A percentile compares a stretch with the other conserved stretches of the same genome.
Evolutionary conservation across 2,888 invertebrate genomes (phyloP).

Genomic region (Heliconius hortense): DNA sequence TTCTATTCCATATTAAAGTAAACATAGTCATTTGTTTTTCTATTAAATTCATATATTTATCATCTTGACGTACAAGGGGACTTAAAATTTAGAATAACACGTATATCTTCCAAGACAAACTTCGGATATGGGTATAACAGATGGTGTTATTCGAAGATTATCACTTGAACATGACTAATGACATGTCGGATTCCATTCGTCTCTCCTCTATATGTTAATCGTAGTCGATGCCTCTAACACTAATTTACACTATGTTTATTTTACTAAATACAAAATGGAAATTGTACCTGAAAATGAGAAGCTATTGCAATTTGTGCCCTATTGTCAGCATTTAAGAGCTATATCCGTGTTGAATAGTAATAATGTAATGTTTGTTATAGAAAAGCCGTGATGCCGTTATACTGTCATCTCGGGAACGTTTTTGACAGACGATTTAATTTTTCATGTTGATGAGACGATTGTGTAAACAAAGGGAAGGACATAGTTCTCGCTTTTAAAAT

Average conservation of each 20-base stretch:
- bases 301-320: conserved; percentile 34
- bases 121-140: conserved; percentile 57
- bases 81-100: conserved; percentile 41
- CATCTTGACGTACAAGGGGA: conserved; percentile 34
- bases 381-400: conserved; percentile 63
- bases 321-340: conserved; percentile 21
- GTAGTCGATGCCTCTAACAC: conserved; percentile 68
- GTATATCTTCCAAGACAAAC: conserved; percentile 41
- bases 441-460: conserved; percentile 66
- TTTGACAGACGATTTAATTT: conserved; percentile 72
- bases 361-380: conserved; percentile 41
- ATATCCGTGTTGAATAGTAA: not conserved
- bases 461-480: conserved; percentile 66
- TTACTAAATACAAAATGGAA: conserved; percentile 55
- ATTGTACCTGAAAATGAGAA: conserved; percentile 31
- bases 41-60: conserved; percentile 27
- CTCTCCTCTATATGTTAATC: conserved; percentile 72
- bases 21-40: conserved; percentile 17
- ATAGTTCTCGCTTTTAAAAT: conserved; percentile 57
- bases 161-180: conserved; percentile 77
- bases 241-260: conserved; percentile 77
- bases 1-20: conserved; percentile 7
- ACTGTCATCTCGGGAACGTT: conserved; percentile 67
- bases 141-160: conserved; percentile 76
- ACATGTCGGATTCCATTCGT: conserved; percentile 59